A percentile compares a stretch with the other conserved stretches of the same genome.
Evolutionary conservation across 2,888 invertebrate genomes (phyloP).

Genomic region (Drosophila anceps): DNA sequence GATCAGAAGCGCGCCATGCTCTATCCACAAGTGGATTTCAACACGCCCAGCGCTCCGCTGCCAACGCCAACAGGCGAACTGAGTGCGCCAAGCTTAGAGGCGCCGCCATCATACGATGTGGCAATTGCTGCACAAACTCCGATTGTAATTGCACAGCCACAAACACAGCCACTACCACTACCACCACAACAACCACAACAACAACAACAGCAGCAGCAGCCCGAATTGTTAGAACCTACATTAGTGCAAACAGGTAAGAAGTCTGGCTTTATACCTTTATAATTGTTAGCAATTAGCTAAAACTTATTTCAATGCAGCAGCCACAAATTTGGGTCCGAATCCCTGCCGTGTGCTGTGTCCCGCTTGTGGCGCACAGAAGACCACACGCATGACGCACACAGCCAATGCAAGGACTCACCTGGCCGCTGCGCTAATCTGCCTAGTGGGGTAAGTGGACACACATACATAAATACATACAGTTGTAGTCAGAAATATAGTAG

Average conservation of each 20-base stretch:
- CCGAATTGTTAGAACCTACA: constrained; percentile 47
- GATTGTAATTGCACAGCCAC: constrained; percentile 51
- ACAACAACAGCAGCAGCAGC: constrained; percentile 15
- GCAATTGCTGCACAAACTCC: constrained; percentile 62
- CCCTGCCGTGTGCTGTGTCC: constrained; percentile 82
- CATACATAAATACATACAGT: not conserved
- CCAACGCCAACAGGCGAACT: constrained; percentile 39
- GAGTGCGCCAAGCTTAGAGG: constrained; percentile 60
- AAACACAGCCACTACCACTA: constrained; percentile 32
- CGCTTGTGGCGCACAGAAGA: constrained; percentile 79
- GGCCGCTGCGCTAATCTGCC: constrained; percentile 79
- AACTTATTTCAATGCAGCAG: constrained; percentile 29
- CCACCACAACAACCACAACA: constrained; percentile 19
- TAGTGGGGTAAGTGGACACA: constrained; percentile 76
- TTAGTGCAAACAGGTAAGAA: constrained; percentile 66
- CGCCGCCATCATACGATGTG: constrained; percentile 83
- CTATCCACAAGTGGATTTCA: constrained; percentile 80
- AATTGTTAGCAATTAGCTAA: constrained; percentile 4
- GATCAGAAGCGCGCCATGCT: constrained; percentile 84
- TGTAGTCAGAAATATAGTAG: no score
- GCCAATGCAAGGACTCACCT: constrained; percentile 82
- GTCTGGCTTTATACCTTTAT: not conserved
- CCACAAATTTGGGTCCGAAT: constrained; percentile 78
- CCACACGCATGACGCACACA: constrained; percentile 82
- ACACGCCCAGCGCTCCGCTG: constrained; percentile 59